Conservation (phyloP, 2,113 vertebrate species). For the Eira barbara region DNA sequence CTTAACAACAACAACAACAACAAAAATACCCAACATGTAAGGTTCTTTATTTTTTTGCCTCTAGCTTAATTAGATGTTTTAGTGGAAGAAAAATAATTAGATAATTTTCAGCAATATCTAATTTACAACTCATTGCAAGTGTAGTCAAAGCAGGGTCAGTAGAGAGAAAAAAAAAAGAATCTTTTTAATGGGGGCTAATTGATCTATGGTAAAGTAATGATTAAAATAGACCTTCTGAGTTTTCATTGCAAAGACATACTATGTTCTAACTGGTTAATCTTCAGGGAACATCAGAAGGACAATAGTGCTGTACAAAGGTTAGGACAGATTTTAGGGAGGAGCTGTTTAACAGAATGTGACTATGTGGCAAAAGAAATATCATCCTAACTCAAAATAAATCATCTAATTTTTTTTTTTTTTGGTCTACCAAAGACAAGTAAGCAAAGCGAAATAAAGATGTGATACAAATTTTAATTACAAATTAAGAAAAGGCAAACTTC, state of each 20-base stretch:
- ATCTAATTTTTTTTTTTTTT: not conserved
- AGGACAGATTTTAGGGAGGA: not conserved
- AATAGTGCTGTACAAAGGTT: not conserved
- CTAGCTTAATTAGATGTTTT: constrained; percentile 46
- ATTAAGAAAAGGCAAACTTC: not conserved
- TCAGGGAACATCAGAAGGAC: not conserved
- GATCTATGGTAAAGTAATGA: constrained; percentile 10
- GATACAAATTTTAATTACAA: not conserved
- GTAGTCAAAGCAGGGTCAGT: not conserved
- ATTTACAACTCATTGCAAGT: constrained; percentile 6
- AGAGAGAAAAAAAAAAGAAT: not conserved
- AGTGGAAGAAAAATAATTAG: constrained; percentile 47
- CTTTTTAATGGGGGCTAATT: constrained; percentile 26
- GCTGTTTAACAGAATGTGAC: not conserved
- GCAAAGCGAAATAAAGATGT: not conserved
- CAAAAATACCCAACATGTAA: not conserved
- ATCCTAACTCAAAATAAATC: not conserved
- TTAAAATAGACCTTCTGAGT: constrained; percentile 48
- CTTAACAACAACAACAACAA: not conserved
- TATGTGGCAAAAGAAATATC: not conserved
- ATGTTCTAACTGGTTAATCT: constrained; percentile 47
- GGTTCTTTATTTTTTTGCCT: not conserved
- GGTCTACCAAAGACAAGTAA: not conserved
- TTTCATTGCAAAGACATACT: constrained; percentile 43
- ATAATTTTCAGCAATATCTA: constrained; percentile 21